phyloP scores from a whole-genome alignment of 2,797 vertebrate species.

The Fistularia tabacaria region DNA sequence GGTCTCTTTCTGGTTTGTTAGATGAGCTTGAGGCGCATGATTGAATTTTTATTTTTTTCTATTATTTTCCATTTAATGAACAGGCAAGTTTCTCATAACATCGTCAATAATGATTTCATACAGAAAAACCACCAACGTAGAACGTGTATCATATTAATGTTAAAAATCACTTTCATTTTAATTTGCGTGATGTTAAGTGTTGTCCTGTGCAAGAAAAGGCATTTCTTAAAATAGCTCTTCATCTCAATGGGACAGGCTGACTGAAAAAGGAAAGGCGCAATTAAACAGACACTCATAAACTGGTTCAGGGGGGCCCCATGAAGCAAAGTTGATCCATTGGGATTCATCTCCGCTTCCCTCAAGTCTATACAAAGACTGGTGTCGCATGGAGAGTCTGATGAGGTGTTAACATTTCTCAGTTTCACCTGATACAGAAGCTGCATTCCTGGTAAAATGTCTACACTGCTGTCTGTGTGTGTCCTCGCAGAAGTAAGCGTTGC shows the following conservation, averaged over 20 bases:
- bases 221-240: background rate
- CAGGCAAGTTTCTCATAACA: no score
- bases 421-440: slow-evolving; percentile 62
- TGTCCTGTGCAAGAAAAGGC: no score
- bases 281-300: background rate
- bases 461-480: slow-evolving; percentile 64
- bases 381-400: slow-evolving; percentile 66
- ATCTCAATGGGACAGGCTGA: background rate
- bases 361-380: slow-evolving; percentile 65
- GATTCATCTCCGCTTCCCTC: slow-evolving; percentile 48
- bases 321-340: slow-evolving; percentile 38
- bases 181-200: no score
- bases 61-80: no score
- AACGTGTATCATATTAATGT: no score
- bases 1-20: no score
- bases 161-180: no score
- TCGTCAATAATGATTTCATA: no score
- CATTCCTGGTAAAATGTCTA: slow-evolving; percentile 68
- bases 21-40: no score
- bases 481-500: slow-evolving; percentile 32
- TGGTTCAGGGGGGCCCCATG: slow-evolving; percentile 21
- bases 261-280: background rate
- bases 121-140: no score
- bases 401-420: slow-evolving; percentile 72
- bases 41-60: no score